Percentiles rank a stretch among this genome's conserved stretches.
Evolutionary conservation across 1,140 invertebrate genomes (phyloP).

Genomic region (Oncopeltus fasciatus): DNA sequence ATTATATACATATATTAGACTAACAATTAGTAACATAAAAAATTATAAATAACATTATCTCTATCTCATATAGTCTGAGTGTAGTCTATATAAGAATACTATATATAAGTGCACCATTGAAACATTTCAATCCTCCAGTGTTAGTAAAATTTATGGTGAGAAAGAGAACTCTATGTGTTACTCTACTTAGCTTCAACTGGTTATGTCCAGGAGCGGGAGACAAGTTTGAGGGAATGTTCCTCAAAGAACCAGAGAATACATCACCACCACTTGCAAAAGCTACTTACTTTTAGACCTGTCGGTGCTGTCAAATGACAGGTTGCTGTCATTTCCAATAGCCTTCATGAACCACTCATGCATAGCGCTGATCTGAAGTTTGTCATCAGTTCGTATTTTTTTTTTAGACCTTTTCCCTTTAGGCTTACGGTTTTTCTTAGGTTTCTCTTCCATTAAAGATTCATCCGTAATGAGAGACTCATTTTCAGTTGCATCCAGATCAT

Average conservation of each 20-base stretch:
- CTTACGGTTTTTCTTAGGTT: constrained; percentile 20
- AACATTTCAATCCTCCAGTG: too few species aligned
- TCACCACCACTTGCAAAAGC: background rate
- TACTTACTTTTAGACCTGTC: constrained; percentile 14
- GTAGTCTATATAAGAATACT: too few species aligned
- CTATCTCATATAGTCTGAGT: too few species aligned
- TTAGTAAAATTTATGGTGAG: too few species aligned
- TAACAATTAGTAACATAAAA: too few species aligned
- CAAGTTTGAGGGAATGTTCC: background rate
- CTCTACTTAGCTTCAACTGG: background rate
- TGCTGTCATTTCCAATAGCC: constrained; percentile 21
- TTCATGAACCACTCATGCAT: constrained; percentile 24
- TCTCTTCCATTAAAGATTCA: constrained; percentile 12
- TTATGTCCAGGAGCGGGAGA: background rate
- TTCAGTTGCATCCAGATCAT: constrained; percentile 15
- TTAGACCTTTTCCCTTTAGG: constrained; percentile 22
- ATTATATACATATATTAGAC: too few species aligned
- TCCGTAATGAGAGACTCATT: constrained; percentile 8
- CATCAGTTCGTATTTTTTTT: constrained; percentile 22
- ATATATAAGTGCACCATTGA: too few species aligned
- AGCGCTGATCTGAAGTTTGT: constrained; percentile 21
- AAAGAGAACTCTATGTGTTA: background rate
- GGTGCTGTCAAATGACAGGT: constrained; percentile 18
- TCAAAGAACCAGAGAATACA: background rate
- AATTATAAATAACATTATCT: too few species aligned